These are phyloP conservation scores for Solea solea DNA, from an alignment of 2,113 vertebrate genomes.

Conservation along the genomic window DNA sequence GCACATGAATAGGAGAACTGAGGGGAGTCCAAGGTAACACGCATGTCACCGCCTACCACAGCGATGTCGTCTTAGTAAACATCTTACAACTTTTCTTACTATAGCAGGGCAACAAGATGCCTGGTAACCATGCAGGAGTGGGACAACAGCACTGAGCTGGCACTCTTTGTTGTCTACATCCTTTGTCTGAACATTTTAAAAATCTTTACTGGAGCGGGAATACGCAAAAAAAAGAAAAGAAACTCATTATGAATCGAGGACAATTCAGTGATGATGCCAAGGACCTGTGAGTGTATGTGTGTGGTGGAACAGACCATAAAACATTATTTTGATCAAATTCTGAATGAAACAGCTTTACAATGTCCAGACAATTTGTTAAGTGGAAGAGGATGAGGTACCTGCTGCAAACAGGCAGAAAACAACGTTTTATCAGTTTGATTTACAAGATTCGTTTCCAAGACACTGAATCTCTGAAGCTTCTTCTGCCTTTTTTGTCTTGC, in stretches of 20 bases:
- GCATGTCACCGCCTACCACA: constrained; percentile 61
- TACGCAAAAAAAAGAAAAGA: constrained; percentile 55
- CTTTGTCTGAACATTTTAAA: constrained; percentile 79
- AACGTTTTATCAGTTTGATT: constrained; percentile 61
- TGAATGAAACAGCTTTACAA: not conserved
- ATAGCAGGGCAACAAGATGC: constrained; percentile 49
- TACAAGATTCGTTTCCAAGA: constrained; percentile 62
- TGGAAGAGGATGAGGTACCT: not conserved
- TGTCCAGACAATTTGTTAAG: constrained; percentile 10
- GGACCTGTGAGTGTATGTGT: constrained; percentile 37
- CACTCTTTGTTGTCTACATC: constrained; percentile 65
- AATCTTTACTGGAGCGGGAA: constrained; percentile 79
- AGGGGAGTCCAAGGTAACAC: constrained; percentile 76
- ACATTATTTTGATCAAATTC: not conserved
- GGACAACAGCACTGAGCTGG: constrained; percentile 47
- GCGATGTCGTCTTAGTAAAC: constrained; percentile 70
- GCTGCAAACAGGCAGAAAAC: constrained; percentile 16
- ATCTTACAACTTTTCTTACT: constrained; percentile 64
- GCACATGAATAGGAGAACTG: constrained; percentile 68
- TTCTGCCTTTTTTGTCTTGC: constrained; percentile 60
- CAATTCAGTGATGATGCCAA: constrained; percentile 61
- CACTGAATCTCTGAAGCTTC: constrained; percentile 28
- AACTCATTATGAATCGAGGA: constrained; percentile 65
- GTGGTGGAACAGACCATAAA: constrained; percentile 34
- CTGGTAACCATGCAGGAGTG: constrained; percentile 71